Evolutionary conservation across 1,140 invertebrate genomes (phyloP).

Genomic region (Bombus terrestris): DNA sequence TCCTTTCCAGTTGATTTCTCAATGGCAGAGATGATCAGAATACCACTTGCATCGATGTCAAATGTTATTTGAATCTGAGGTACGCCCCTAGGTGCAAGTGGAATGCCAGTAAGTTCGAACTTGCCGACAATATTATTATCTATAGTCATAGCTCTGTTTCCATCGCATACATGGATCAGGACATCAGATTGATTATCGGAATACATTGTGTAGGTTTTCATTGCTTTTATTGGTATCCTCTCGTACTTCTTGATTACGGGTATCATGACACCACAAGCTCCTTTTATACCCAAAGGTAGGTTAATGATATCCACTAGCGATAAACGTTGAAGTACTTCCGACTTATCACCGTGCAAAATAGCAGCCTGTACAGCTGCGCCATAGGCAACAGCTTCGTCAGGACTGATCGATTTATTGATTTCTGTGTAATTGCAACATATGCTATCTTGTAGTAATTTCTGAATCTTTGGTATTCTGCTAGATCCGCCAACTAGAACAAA

Average conservation of each 20-base stretch:
- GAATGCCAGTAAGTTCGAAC: constrained; percentile 91
- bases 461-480: constrained; percentile 86
- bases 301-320: constrained; percentile 89
- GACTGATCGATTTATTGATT: constrained; percentile 88
- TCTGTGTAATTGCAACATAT: constrained; percentile 88
- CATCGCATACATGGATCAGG: constrained; percentile 90
- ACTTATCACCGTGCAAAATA: constrained; percentile 84
- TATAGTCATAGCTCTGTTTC: constrained; percentile 91
- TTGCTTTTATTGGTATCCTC: constrained; percentile 86
- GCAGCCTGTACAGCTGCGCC: constrained; percentile 89
- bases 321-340: constrained; percentile 88
- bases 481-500: constrained; percentile 83
- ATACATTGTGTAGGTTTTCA: constrained; percentile 87
- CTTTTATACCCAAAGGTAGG: constrained; percentile 87
- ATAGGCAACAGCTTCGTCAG: constrained; percentile 91
- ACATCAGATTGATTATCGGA: constrained; percentile 89
- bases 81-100: constrained; percentile 91
- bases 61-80: constrained; percentile 89
- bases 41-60: constrained; percentile 88
- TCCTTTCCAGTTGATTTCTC: constrained; percentile 85
- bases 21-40: constrained; percentile 85
- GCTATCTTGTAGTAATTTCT: constrained; percentile 82
- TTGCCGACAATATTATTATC: constrained; percentile 91
- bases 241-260: constrained; percentile 87
- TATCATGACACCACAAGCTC: constrained; percentile 87